Evolutionary conservation across 2,113 vertebrate genomes (phyloP), one percentile per base, ranked within the genome.

Genomic region (Bagarius yarrelli): DNA sequence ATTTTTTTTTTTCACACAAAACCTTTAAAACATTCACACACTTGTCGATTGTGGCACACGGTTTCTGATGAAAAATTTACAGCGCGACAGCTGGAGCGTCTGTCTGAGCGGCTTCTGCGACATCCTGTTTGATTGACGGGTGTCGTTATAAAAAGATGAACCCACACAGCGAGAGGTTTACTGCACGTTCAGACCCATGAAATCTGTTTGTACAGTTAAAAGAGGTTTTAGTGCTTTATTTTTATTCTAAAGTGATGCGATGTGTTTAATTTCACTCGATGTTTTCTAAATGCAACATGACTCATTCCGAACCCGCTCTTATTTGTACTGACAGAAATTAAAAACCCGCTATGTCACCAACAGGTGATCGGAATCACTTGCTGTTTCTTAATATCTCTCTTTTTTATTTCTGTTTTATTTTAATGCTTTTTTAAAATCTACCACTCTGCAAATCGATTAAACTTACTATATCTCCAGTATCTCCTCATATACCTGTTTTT

Each of bases 11-110:
- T 64, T 8, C 71, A 55, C 34, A 63, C 32, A 47, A n/a, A 61
- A 25, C 53, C 40, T 81, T 55, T 60, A 27, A 47, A 8, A 18
- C 88, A 91, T 88, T 90, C 88, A 87, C 83, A 87, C 85, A 80
- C 73, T 88, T 84, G 86, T 86, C 82, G 79, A 88, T 82, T 64
- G 75, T 36, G 76, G 83, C 84, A 87, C 86, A 86, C 83, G 84
- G 81, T 87, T 90, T 86, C 90, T 85, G 84, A 87, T 84, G 85
- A 88, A 85, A 90, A 89, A 90, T 91, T 88, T 90, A 87, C 86
- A 87, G 86, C 83, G 85, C 84, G 87, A 89, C 92, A 93, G 92
- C 91, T 91, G 90, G 44, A 25, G 80, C 83, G 76, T 27, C 80
- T 25, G 83, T 76, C 80, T 90, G 89, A 52, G 67, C 78, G 50